Base-by-base conservation (phyloP, 2,797 vertebrate genomes). In the Lithobates sylvaticus region DNA sequence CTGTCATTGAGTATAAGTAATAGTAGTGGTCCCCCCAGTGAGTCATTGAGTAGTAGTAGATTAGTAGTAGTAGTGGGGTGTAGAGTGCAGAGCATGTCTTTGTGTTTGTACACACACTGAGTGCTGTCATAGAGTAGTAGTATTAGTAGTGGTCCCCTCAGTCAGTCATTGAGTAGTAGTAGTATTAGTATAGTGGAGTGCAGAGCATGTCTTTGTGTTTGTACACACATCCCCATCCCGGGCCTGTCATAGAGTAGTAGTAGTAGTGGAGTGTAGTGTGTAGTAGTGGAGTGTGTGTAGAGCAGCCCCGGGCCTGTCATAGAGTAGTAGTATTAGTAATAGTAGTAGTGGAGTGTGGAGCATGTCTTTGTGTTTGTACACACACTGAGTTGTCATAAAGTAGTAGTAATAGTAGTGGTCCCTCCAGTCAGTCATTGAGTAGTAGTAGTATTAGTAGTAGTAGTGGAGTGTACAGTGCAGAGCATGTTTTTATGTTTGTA, bases 331-430 rank as follows among this genome's bases (percentile, higher is more conserved):
- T 77, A 15, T 13, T 26, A 27, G 23, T 44, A 67, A 16, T 76
- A 47, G 5, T 12, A 34, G 76, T 26, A 50, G 76, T 72, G 13
- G 42, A 72, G 36, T 18, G 84, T 91, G 61, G 15, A 72, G 84
- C 94, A 85, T 91, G 94, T 73, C 93, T 93, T 94, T 94, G 93
- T 95, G 94, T 95, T 95, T 95, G 94, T 95, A 95, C 91, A 94
- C 92, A 87, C 88, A 78, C 81, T 44, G 42, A 61, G 54, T 15
- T 13, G 58, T 61, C 2, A 13, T 61, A 23, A 18, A 61, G 7
- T 61, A 61, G 58, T n/a, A 61, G 58, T 23, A 10, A 12, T 44
- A 44, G 42, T 44, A 44, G 5, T 12, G 2, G 42, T 10, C 39
- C 39, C 7, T 7, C 10, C 12, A 47, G 44, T 47, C 29, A 29